Percentiles rank a stretch among this genome's conserved stretches.
Evolutionary conservation across 2,113 vertebrate genomes (phyloP).

Genomic region (Capreolus pygargus): DNA sequence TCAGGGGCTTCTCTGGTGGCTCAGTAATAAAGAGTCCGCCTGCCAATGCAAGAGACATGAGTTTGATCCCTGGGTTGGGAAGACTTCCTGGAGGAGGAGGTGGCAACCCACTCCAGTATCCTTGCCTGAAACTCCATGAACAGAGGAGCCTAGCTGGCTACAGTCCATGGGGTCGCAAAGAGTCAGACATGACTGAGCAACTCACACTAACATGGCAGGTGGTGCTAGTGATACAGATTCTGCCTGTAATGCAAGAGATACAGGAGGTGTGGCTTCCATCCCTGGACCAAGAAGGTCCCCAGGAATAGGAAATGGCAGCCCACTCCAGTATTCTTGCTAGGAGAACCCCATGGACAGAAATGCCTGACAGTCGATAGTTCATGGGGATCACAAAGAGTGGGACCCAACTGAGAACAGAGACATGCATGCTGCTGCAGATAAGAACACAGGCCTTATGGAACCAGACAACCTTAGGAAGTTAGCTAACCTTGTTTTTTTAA

Average conservation of each 20-base stretch:
- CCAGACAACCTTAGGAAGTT: neutral
- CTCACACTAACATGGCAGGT: neutral
- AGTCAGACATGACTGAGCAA: neutral
- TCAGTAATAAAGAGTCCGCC: neutral
- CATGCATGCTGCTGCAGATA: neutral
- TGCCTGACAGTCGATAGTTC: rapidly evolving
- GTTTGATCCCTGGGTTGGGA: neutral
- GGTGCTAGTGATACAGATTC: neutral
- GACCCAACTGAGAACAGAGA: neutral
- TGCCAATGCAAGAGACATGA: neutral
- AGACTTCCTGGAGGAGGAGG: neutral
- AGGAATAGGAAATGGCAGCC: neutral
- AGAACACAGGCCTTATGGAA: neutral
- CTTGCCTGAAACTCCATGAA: neutral
- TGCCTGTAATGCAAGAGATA: neutral
- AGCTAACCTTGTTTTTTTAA: neutral
- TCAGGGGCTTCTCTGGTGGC: neutral
- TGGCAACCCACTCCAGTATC: neutral
- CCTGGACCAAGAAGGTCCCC: neutral
- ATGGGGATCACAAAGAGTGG: neutral
- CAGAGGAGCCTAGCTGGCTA: neutral
- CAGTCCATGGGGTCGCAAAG: neutral
- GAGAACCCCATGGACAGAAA: neutral
- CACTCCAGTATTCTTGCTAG: neutral
- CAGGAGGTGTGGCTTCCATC: neutral